These are phyloP conservation scores for Graphium colonna DNA, from an alignment of 2,888 invertebrate genomes.

Conservation along the genomic window DNA sequence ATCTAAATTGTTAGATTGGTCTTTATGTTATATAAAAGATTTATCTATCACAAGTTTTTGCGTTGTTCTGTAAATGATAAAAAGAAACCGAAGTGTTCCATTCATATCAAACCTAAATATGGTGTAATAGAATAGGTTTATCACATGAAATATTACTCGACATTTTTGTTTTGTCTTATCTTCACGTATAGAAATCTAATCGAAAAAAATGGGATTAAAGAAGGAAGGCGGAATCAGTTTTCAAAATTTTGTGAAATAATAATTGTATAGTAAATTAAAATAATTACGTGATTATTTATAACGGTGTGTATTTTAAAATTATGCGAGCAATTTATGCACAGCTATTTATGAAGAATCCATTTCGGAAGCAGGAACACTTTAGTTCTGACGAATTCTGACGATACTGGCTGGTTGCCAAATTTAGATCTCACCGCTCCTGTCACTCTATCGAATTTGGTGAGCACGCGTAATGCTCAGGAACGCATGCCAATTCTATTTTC, in stretches of 20 bases:
- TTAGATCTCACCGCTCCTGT: slow-evolving; percentile 41
- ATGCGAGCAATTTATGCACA: not conserved
- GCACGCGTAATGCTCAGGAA: slow-evolving; percentile 42
- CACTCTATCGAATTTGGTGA: slow-evolving; percentile 35
- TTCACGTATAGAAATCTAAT: not conserved
- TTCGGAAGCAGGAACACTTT: slow-evolving; percentile 62
- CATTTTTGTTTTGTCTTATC: no score
- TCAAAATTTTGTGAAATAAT: not conserved
- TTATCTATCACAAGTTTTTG: no score
- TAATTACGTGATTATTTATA: no score
- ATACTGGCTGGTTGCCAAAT: slow-evolving; percentile 56
- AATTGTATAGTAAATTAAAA: no score
- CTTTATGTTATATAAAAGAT: no score
- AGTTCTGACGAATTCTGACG: slow-evolving; percentile 35
- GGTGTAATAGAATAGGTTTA: no score
- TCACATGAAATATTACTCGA: no score
- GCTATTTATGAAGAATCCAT: slow-evolving; percentile 49
- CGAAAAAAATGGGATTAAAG: not conserved
- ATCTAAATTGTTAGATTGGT: no score
- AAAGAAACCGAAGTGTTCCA: no score
- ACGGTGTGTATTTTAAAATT: not conserved
- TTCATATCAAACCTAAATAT: no score
- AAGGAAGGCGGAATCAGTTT: not conserved
- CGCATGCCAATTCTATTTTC: slow-evolving; percentile 42
- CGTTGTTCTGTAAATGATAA: no score